A percentile compares a stretch with the other conserved stretches of the same genome.
Evolutionary conservation across 2,113 vertebrate genomes (phyloP).

Genomic region (Istiophorus platypterus): DNA sequence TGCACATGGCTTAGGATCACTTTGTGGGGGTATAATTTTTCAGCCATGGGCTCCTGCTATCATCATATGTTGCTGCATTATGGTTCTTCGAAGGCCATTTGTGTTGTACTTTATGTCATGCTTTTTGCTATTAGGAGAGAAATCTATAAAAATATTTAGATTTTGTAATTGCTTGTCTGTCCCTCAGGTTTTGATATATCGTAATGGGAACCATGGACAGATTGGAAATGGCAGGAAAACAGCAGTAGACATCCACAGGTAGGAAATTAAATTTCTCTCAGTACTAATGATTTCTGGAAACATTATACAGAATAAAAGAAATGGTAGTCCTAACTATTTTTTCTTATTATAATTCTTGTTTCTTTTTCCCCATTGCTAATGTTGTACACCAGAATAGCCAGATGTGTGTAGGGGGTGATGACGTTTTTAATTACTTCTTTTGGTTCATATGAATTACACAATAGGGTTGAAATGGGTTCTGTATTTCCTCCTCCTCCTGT

Average conservation of each 20-base stretch:
- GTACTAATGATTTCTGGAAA: background rate
- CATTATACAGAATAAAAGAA: background rate
- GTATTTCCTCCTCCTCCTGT: conserved; percentile 51
- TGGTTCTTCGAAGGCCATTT: conserved; percentile 6
- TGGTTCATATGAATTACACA: conserved; percentile 51
- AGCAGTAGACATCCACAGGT: conserved; percentile 48
- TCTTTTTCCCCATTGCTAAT: background rate
- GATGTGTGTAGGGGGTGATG: background rate
- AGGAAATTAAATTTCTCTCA: background rate
- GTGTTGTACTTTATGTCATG: conserved; percentile 6
- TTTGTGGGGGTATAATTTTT: conserved; percentile 1
- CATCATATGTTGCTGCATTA: conserved; percentile 25
- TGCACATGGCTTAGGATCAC: conserved; percentile 25
- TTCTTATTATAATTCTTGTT: background rate
- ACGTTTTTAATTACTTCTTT: conserved; percentile 23
- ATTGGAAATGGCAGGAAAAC: conserved; percentile 42
- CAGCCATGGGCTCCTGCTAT: conserved; percentile 1
- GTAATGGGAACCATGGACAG: conserved; percentile 32
- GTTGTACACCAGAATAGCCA: conserved; percentile 19
- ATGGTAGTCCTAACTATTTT: background rate
- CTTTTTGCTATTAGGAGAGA: conserved; percentile 20
- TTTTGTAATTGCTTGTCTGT: conserved; percentile 28
- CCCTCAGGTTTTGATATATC: conserved; percentile 48
- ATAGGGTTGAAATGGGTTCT: conserved; percentile 36
- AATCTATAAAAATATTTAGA: conserved; percentile 11